phyloP scores from a whole-genome alignment of 2,797 vertebrate species.

The Odontamblyopus lacepedii region DNA sequence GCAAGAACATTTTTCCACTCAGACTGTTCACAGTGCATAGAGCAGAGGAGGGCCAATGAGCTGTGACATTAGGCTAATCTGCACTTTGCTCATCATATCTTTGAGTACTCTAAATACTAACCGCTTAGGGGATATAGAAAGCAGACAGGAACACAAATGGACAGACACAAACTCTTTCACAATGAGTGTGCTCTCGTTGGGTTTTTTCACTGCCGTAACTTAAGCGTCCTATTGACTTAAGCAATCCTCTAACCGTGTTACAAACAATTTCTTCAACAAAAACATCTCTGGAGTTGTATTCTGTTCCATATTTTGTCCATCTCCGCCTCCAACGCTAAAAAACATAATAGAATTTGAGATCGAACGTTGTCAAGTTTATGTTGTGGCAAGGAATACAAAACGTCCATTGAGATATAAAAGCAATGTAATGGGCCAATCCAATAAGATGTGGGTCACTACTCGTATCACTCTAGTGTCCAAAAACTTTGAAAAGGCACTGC shows the following conservation, averaged over 20 bases:
- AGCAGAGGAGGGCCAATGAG: background rate
- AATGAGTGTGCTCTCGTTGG: background rate
- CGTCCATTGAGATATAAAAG: too few species aligned
- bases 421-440: too few species aligned
- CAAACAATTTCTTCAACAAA: too few species aligned
- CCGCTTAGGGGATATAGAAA: background rate
- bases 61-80: conserved; percentile 12
- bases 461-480: too few species aligned
- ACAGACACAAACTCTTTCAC: background rate
- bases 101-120: background rate
- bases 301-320: background rate
- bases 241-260: too few species aligned
- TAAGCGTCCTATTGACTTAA: too few species aligned
- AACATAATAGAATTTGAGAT: background rate
- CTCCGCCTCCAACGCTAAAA: background rate
- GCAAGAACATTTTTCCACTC: background rate
- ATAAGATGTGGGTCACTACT: too few species aligned
- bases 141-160: background rate
- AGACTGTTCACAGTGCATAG: background rate
- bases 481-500: too few species aligned
- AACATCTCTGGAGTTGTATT: too few species aligned
- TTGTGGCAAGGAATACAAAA: too few species aligned
- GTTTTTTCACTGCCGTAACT: too few species aligned
- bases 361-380: too few species aligned
- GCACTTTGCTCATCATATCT: conserved; percentile 9